Evolutionary conservation across 2,797 vertebrate species (phyloP).

Genomic region (Orientallactaga sibirica): DNA sequence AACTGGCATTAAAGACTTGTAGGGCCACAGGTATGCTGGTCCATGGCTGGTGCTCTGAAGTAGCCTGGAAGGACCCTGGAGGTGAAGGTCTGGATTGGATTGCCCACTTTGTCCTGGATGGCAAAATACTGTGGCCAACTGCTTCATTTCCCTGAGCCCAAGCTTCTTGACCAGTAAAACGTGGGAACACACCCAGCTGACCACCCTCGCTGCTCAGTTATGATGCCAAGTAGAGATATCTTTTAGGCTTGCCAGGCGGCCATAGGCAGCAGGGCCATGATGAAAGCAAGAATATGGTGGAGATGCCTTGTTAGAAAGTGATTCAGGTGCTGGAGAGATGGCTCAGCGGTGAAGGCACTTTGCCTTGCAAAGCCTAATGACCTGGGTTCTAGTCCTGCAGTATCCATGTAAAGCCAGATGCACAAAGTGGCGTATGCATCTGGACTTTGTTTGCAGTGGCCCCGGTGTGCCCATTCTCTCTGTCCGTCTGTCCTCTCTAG

Average conservation of each 20-base stretch:
- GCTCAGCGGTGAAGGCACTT: no score
- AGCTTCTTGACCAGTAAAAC: neutral
- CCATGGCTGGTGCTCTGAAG: neutral
- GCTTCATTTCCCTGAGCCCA: neutral
- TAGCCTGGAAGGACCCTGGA: neutral
- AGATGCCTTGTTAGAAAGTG: neutral
- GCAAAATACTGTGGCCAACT: neutral
- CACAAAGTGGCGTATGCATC: no score
- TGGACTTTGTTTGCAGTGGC: no score
- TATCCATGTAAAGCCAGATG: no score
- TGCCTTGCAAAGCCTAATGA: no score
- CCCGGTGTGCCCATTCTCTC: no score
- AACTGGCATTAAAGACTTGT: no score
- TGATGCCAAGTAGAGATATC: neutral
- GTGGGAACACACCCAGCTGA: no score
- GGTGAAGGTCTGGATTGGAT: neutral
- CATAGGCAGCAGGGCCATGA: neutral
- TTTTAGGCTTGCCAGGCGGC: no score
- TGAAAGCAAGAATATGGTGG: no score
- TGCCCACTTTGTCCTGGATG: neutral
- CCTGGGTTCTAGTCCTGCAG: no score
- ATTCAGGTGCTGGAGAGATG: neutral
- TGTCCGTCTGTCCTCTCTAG: no score
- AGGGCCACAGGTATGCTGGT: neutral
- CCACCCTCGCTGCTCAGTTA: fast-evolving